These are phyloP conservation scores for Karalla daura DNA, from an alignment of 2,797 vertebrate genomes.

Conservation along the genomic window DNA sequence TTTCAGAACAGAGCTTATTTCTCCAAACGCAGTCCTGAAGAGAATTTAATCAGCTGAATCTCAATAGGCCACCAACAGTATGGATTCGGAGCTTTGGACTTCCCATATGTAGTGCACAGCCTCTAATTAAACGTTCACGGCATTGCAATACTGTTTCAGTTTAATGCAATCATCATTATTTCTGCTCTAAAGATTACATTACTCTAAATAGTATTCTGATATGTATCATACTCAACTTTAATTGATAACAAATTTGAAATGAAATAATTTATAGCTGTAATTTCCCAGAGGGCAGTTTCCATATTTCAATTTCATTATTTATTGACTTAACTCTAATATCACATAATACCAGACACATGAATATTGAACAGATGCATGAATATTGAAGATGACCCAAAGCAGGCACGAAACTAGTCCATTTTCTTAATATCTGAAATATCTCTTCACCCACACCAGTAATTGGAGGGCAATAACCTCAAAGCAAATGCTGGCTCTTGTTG, in stretches of 20 bases:
- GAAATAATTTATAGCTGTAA: slow-evolving; percentile 22
- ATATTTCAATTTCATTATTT: slow-evolving; percentile 66
- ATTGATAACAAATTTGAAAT: slow-evolving; percentile 55
- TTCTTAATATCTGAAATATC: slow-evolving; percentile 63
- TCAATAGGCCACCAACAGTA: slow-evolving; percentile 49
- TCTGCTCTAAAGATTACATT: slow-evolving; percentile 27
- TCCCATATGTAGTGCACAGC: not conserved
- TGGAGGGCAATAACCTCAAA: slow-evolving; percentile 57
- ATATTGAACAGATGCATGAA: slow-evolving; percentile 65
- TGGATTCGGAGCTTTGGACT: slow-evolving; percentile 19
- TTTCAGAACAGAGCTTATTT: slow-evolving; percentile 67
- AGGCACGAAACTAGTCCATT: slow-evolving; percentile 53
- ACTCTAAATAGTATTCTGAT: slow-evolving; percentile 14
- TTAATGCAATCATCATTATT: slow-evolving; percentile 28
- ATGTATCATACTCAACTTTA: slow-evolving; percentile 29
- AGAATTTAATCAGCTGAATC: slow-evolving; percentile 60
- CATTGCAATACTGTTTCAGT: slow-evolving; percentile 20
- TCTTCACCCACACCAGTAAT: slow-evolving; percentile 51
- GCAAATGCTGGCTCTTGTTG: slow-evolving; percentile 35
- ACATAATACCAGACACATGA: slow-evolving; percentile 60
- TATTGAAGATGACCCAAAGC: slow-evolving; percentile 64
- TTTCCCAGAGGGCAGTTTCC: slow-evolving; percentile 41
- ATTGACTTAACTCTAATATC: slow-evolving; percentile 62
- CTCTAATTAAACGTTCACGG: slow-evolving; percentile 32
- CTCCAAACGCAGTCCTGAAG: slow-evolving; percentile 54